Percentiles rank a stretch among this genome's conserved stretches.
Conservation (phyloP, 2,888 invertebrate genomes). For the Pegoplata infirma region DNA sequence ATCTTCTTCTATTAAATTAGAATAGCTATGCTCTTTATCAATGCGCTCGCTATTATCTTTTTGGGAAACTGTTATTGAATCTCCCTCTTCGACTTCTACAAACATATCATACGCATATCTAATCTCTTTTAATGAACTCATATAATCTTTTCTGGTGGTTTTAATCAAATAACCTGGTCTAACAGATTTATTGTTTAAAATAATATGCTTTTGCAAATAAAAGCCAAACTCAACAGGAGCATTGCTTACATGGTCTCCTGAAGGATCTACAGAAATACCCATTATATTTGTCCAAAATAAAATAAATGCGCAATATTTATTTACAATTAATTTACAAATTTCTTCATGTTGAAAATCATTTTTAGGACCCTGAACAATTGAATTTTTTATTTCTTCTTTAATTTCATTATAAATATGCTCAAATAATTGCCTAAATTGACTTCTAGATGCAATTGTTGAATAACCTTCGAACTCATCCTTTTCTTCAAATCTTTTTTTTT, state of each 20-base stretch:
- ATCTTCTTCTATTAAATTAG: not conserved
- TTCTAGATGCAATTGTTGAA: slow-evolving; percentile 1
- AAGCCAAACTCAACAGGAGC: slow-evolving; percentile 24
- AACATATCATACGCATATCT: slow-evolving; percentile 16
- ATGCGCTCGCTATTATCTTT: not conserved
- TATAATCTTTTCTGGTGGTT: slow-evolving; percentile 5
- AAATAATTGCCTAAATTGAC: slow-evolving; percentile 18
- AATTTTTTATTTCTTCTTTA: not conserved
- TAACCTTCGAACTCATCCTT: not conserved
- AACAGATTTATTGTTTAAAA: slow-evolving; percentile 1
- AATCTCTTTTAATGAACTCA: slow-evolving; percentile 7
- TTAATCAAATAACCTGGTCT: slow-evolving; percentile 15
- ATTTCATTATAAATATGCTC: not conserved
- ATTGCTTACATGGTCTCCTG: slow-evolving; percentile 15
- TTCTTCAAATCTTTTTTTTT: not conserved
- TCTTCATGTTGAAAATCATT: slow-evolving; percentile 22
- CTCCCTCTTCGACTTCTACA: not conserved
- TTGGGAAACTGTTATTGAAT: not conserved
- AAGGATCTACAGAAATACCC: slow-evolving; percentile 22
- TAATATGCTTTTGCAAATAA: slow-evolving; percentile 12
- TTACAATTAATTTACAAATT: slow-evolving; percentile 8
- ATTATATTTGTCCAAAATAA: slow-evolving; percentile 11
- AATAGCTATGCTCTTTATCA: not conserved
- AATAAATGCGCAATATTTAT: slow-evolving; percentile 25
- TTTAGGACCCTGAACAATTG: not conserved